Evolutionary conservation across 1,140 invertebrate genomes (phyloP), one percentile per base, ranked within the genome.

Genomic region (Diprion similis): DNA sequence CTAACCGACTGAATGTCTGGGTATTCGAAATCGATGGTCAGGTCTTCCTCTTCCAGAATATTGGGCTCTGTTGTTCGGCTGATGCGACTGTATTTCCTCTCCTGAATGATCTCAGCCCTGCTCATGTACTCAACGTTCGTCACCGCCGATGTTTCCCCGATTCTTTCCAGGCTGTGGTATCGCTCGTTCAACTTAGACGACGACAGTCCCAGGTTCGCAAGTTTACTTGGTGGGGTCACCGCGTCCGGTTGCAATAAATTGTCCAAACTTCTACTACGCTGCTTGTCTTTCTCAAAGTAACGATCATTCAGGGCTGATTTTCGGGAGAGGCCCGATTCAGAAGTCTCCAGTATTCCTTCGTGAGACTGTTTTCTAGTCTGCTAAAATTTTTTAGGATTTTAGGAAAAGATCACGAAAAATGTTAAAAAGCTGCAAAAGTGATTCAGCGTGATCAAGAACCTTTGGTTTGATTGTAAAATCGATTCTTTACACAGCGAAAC

Each of bases 301-400:
- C 95, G 89, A 75, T 96, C 95, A 82, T 97, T 97, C 1, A 97
- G 85, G 0, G 95, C 95, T 0, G 95, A 96, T 79, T 94, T 94
- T 66, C 95, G 88, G 0, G 96, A 97, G 0, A 97, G 86, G 37
- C 89, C 90, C 67, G 87, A 89, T 80, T 89, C 89, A 0, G 88
- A 86, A 3, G 81, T 85, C 76, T 87, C 88, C 47, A 88, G 71
- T 46, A 88, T 82, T 17, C 92, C 90, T 78, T 95, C 94, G 78
- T 94, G 92, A 0, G 94, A 95, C 72, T 91, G 91, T 78, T 94
- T 94, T 77, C 93, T 90, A 64, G 88, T 78, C 89, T 83, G 81
- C 80, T n/a, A 72, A 81, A 59, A 59, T 59, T 59, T 59, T 6
- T 13, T 4, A 59, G 9, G 51, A 37, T 37, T 37, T 37, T 1